These are phyloP conservation scores for Molossus molossus DNA, from an alignment of 2,797 vertebrate genomes.

Conservation along the genomic window DNA sequence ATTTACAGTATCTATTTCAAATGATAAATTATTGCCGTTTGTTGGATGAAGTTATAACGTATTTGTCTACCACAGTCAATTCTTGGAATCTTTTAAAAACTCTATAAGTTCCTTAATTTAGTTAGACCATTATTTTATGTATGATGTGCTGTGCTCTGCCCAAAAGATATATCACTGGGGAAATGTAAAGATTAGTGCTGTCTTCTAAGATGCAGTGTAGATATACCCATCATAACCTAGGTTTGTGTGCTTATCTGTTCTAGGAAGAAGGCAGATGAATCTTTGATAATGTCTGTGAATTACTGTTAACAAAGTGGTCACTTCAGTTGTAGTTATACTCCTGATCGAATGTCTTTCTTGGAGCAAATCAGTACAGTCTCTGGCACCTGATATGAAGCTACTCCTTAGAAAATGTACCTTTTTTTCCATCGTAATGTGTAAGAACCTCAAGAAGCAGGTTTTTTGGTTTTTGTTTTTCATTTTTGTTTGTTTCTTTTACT, in stretches of 20 bases:
- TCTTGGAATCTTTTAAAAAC: neutral
- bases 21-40: neutral
- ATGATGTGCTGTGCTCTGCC: neutral
- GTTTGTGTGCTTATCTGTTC: neutral
- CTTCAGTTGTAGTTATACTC: neutral
- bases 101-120: conserved; percentile 30
- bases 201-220: neutral
- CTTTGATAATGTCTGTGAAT: neutral
- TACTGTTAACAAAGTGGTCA: neutral
- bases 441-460: neutral
- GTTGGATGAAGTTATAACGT: neutral
- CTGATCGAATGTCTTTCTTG: neutral
- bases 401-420: neutral
- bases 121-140: conserved; percentile 18
- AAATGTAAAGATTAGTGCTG: neutral
- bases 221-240: neutral
- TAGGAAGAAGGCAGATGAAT: neutral
- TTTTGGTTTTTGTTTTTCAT: neutral
- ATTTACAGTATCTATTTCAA: neutral
- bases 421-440: neutral
- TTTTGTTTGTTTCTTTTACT: neutral
- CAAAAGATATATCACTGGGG: neutral
- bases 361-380: neutral
- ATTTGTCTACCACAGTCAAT: neutral
- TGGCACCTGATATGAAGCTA: neutral